Percentiles rank a stretch among this genome's conserved stretches.
phyloP scores from a whole-genome alignment of 1,140 invertebrate genomes.

The Drosophila fuyamai region DNA sequence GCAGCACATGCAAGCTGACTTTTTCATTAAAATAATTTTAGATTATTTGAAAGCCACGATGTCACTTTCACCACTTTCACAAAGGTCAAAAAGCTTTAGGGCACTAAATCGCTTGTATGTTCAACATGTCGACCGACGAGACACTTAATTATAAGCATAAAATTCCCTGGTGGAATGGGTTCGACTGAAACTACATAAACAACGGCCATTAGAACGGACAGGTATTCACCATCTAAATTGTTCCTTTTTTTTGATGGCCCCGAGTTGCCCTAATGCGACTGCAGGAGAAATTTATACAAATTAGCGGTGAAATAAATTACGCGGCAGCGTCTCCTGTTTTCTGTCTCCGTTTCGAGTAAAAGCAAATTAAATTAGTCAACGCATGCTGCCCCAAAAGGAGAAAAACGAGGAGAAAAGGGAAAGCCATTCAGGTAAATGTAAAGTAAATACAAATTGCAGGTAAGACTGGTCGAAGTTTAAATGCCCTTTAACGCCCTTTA shows the following conservation, averaged over 20 bases:
- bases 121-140: constrained; percentile 38
- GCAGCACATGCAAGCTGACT: constrained; percentile 5
- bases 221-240: constrained; percentile 46
- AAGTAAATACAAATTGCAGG: constrained; percentile 52
- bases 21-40: constrained; percentile 14
- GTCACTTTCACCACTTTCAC: background rate
- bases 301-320: constrained; percentile 76
- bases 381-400: constrained; percentile 3
- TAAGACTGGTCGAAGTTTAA: too few relatives aligned
- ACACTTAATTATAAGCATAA: constrained; percentile 77
- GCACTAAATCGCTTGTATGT: background rate
- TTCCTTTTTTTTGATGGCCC: constrained; percentile 57
- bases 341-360: constrained; percentile 7
- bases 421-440: constrained; percentile 44
- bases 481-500: background rate
- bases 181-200: constrained; percentile 45
- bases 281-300: constrained; percentile 72
- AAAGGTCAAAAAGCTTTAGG: constrained; percentile 14
- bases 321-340: constrained; percentile 26
- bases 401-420: constrained; percentile 9
- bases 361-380: constrained; percentile 65
- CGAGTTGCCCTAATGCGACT: constrained; percentile 49
- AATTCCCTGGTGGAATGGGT: constrained; percentile 27
- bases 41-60: background rate
- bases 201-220: constrained; percentile 56